Evolutionary conservation across 2,113 vertebrate genomes (phyloP), one percentile per base, ranked within the genome.

Genomic region (Melozone crissalis): DNA sequence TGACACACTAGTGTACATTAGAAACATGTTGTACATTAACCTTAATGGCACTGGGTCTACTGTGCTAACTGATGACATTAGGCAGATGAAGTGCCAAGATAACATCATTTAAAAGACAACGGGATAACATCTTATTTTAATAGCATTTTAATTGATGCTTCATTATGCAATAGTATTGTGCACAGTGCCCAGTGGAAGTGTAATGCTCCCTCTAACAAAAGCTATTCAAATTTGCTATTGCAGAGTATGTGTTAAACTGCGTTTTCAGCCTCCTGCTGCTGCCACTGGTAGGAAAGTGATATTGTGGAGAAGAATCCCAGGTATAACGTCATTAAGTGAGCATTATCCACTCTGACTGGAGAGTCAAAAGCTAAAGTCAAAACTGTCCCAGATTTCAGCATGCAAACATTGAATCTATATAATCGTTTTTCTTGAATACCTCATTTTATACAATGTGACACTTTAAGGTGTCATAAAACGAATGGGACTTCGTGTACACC

Each of bases 121-220:
- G 91, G 96, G 97, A 96, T 79, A 93, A 89, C 93, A 91, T 92
- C 87, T 90, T 95, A 95, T 91, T 97, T 96, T 97, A 95, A 97
- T 95, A 90, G 88, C 66, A 84, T 97, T 97, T 97, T 97, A 97
- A 97, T 97, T 95, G 96, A 80, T 90, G 51, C 41, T 95, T 97
- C 90, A 96, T 96, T 94, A 86, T 73, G n/a, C 88, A 96, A 95
- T 87, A 68, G 78, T 84, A 41, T 68, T 84, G 82, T 86, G 69
- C 67, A 92, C 41, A 76, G 91, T 57, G 89, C 91, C 75, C 90
- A 84, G 87, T 93, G 90, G 95, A 96, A 94, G 78, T 47, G 72
- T 68, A 95, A 95, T 93, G 49, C 30, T 94, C 24, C 37, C 58
- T 92, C 62, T 92, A 87, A 90, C 55, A 77, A 85, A 90, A 44